Evolutionary conservation across 2,888 invertebrate species (phyloP).

Genomic region (Philereme vetulata): DNA sequence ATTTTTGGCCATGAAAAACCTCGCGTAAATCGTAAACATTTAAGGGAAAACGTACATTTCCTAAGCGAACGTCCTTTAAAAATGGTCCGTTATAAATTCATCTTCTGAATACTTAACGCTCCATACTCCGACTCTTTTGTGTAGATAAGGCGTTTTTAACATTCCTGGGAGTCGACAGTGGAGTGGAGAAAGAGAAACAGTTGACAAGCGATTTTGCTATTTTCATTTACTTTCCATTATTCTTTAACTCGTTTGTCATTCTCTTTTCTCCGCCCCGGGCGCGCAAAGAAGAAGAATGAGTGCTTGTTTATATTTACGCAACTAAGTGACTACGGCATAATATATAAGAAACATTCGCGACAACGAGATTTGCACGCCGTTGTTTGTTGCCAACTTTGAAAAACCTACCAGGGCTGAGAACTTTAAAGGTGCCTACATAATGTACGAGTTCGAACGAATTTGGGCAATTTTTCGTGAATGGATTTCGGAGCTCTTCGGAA

Average conservation of each 20-base stretch:
- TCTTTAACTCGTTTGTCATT: slow-evolving; percentile 80
- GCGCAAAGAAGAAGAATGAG: slow-evolving; percentile 73
- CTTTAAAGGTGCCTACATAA: slow-evolving; percentile 33
- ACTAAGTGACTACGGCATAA: slow-evolving; percentile 68
- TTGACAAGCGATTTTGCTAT: slow-evolving; percentile 77
- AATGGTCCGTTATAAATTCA: slow-evolving; percentile 46
- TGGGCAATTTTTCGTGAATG: slow-evolving; percentile 24
- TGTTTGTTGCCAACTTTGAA: slow-evolving; percentile 48
- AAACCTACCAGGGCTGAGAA: slow-evolving; percentile 21
- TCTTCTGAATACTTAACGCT: slow-evolving; percentile 53
- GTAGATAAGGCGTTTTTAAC: slow-evolving; percentile 53
- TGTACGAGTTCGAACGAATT: slow-evolving; percentile 28
- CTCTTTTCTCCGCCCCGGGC: slow-evolving; percentile 69
- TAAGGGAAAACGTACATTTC: slow-evolving; percentile 40
- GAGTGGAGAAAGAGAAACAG: slow-evolving; percentile 62
- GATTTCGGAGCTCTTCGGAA: slow-evolving; percentile 22
- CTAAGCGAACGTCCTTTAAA: slow-evolving; percentile 42
- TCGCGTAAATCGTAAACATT: slow-evolving; percentile 37
- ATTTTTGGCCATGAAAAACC: slow-evolving; percentile 34
- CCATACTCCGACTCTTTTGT: slow-evolving; percentile 50
- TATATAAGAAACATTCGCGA: slow-evolving; percentile 60
- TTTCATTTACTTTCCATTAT: slow-evolving; percentile 81
- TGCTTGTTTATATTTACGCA: slow-evolving; percentile 75
- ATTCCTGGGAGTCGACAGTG: slow-evolving; percentile 63
- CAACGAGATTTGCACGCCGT: slow-evolving; percentile 54